Conservation (phyloP, 1,140 invertebrate genomes). For the Latrodectus geometricus region DNA sequence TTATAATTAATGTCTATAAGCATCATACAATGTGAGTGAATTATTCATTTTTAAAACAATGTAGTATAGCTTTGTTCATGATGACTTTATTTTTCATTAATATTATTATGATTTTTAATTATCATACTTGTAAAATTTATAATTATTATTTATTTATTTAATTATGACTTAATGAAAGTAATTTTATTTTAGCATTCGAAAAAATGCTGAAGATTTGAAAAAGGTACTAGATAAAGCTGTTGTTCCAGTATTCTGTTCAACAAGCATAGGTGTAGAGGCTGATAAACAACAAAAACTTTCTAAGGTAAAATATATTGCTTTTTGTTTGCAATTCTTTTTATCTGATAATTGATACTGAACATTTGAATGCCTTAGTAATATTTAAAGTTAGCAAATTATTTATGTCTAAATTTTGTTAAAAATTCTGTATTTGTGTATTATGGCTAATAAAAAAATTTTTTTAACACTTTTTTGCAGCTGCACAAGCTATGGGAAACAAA, state of each 20-base stretch:
- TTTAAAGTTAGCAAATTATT: too few relatives aligned
- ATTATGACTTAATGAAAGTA: too few relatives aligned
- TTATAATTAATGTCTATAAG: too few relatives aligned
- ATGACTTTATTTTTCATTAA: too few relatives aligned
- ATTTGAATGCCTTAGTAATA: too few relatives aligned
- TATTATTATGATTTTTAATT: too few relatives aligned
- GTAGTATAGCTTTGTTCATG: too few relatives aligned
- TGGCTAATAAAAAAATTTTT: too few relatives aligned
- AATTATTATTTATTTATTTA: too few relatives aligned
- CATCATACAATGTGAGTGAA: too few relatives aligned
- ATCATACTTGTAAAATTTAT: too few relatives aligned
- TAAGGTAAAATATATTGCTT: slow-evolving; percentile 74
- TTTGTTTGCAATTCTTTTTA: background rate
- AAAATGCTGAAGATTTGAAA: slow-evolving; percentile 92
- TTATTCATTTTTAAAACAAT: too few relatives aligned
- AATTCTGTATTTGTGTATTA: slow-evolving; percentile 8
- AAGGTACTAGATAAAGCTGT: slow-evolving; percentile 91
- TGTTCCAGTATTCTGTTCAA: slow-evolving; percentile 96
- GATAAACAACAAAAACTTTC: slow-evolving; percentile 90
- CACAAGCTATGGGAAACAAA: slow-evolving; percentile 96
- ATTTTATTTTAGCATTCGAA: slow-evolving; percentile 82
- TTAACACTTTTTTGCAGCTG: slow-evolving; percentile 71
- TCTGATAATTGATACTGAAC: background rate
- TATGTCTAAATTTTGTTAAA: background rate
- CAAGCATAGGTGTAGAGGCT: slow-evolving; percentile 81